These are phyloP conservation scores for Ecliptopera silaceata DNA, from an alignment of 2,888 invertebrate species.

Conservation along the genomic window DNA sequence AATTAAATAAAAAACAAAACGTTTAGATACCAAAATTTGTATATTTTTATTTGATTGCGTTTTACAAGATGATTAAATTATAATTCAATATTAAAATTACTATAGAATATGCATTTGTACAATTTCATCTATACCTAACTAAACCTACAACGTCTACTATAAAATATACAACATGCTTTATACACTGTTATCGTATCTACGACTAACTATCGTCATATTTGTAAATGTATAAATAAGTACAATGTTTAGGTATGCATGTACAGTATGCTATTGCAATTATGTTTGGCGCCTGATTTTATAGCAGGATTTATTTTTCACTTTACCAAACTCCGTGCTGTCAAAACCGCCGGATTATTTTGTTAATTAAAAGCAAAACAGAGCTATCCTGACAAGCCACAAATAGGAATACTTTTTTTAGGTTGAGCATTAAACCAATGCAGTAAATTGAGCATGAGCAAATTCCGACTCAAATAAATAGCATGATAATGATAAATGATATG, in stretches of 20 bases:
- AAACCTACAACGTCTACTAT: slow-evolving; percentile 74
- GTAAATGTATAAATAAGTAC: slow-evolving; percentile 61
- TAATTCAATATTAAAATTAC: slow-evolving; percentile 75
- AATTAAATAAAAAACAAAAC: slow-evolving; percentile 41
- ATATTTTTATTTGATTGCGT: slow-evolving; percentile 81
- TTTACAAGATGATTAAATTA: slow-evolving; percentile 82
- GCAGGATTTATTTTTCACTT: background rate
- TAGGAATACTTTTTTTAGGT: slow-evolving; percentile 34
- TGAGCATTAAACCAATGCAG: slow-evolving; percentile 50
- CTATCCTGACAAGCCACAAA: slow-evolving; percentile 24
- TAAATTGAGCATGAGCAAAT: slow-evolving; percentile 59
- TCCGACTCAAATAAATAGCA: slow-evolving; percentile 39
- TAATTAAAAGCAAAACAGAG: slow-evolving; percentile 1
- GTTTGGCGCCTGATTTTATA: background rate
- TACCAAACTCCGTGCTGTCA: background rate
- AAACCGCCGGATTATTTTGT: background rate
- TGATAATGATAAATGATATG: slow-evolving; percentile 39
- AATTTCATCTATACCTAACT: slow-evolving; percentile 81
- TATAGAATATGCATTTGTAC: slow-evolving; percentile 78
- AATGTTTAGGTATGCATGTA: slow-evolving; percentile 51
- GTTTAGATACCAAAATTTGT: slow-evolving; percentile 76
- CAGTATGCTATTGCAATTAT: slow-evolving; percentile 43
- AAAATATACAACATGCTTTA: slow-evolving; percentile 81
- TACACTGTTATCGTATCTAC: slow-evolving; percentile 72
- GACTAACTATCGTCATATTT: slow-evolving; percentile 47